Conservation (phyloP, 2,113 vertebrate species). For the Colinus virginianus region DNA sequence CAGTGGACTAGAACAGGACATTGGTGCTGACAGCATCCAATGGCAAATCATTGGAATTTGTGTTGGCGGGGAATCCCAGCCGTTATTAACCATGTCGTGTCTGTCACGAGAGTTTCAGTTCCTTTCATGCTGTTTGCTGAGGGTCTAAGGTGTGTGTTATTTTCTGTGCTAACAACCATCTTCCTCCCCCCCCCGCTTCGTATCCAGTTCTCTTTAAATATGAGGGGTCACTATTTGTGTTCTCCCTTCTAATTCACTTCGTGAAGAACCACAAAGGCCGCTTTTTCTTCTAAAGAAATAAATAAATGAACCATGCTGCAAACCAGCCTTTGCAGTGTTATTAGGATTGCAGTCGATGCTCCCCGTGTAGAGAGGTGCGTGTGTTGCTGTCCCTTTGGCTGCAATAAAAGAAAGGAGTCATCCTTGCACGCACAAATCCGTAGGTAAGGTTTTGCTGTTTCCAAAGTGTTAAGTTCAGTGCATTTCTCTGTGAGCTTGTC, state of each 20-base stretch:
- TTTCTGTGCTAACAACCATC: not conserved
- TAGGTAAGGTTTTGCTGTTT: conserved; percentile 20
- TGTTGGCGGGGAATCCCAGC: conserved; percentile 46
- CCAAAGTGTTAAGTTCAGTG: conserved; percentile 35
- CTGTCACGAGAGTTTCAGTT: not conserved
- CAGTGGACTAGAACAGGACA: conserved; percentile 28
- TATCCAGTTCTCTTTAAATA: not conserved
- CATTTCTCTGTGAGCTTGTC: conserved; percentile 59
- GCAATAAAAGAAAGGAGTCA: not conserved
- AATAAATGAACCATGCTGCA: not conserved
- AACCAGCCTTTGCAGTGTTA: conserved; percentile 5
- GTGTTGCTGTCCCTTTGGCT: conserved; percentile 12
- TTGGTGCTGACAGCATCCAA: conserved; percentile 38
- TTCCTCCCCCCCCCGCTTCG: accelerated
- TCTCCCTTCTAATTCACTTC: conserved; percentile 1
- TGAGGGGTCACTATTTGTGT: not conserved
- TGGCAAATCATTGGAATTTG: conserved; percentile 41
- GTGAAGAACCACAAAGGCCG: not conserved
- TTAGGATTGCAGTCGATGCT: not conserved
- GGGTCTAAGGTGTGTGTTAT: not conserved
- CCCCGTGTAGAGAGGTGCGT: not conserved
- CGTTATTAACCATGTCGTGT: not conserved
- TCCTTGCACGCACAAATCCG: not conserved
- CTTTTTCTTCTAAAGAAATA: not conserved
- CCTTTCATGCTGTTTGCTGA: not conserved